phyloP scores from a whole-genome alignment of 2,888 invertebrate species.

The Entomobrya proxima region DNA sequence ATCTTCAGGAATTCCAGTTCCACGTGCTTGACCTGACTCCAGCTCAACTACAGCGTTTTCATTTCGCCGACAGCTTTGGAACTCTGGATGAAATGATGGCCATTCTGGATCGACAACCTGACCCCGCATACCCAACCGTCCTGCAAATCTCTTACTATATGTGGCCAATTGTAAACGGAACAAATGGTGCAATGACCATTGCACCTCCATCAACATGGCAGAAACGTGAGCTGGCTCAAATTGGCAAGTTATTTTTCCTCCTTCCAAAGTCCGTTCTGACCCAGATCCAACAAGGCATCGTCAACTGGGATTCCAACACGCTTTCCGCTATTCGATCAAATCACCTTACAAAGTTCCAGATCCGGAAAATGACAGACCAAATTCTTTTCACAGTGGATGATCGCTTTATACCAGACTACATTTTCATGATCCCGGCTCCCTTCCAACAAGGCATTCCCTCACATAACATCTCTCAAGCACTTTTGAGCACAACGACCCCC shows the following conservation, averaged over 20 bases:
- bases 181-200: conserved; percentile 44
- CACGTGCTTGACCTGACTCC: conserved; percentile 67
- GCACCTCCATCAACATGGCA: conserved; percentile 65
- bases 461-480: conserved; percentile 70
- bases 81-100: conserved; percentile 71
- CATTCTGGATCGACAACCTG: conserved; percentile 55
- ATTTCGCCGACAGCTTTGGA: conserved; percentile 68
- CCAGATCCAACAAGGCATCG: conserved; percentile 64
- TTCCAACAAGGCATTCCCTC: conserved; percentile 74
- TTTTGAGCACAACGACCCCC: conserved; percentile 62
- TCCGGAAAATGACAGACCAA: conserved; percentile 70
- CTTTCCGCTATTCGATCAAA: conserved; percentile 60
- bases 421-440: conserved; percentile 71
- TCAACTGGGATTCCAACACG: conserved; percentile 70
- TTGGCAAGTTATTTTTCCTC: conserved; percentile 68
- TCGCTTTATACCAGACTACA: conserved; percentile 73
- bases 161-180: conserved; percentile 68
- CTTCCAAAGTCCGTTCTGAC: conserved; percentile 66
- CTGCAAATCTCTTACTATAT: conserved; percentile 71
- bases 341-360: conserved; percentile 65
- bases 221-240: conserved; percentile 68
- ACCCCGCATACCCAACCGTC: conserved; percentile 61
- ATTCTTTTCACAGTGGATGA: conserved; percentile 70
- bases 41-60: conserved; percentile 66
- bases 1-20: conserved; percentile 70